Evolutionary conservation across 2,888 invertebrate genomes (phyloP), one percentile per base, ranked within the genome.

Genomic region (Schrankia costaestrigalis): DNA sequence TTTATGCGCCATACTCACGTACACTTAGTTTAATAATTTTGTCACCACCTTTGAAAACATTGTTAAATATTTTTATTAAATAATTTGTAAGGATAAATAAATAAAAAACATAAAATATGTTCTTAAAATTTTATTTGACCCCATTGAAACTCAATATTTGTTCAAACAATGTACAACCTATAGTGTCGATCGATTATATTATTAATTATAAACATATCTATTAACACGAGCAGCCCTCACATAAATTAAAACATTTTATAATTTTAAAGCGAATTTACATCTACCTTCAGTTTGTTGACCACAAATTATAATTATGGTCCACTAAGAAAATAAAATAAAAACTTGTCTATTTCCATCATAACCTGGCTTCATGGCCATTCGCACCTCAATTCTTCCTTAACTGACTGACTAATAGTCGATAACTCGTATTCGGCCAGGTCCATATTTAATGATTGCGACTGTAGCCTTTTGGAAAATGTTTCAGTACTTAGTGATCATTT

Each of bases 91-190:
- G 42, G 46, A 31, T 22, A 26, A 18, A 29, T 27, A 8, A 54
- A 47, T 47, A 44, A 60, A 56, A 53, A 25, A 18, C 34, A 29
- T 9, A 32, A 34, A 24, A 38, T 65, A 73, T 65, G 65, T 79
- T 83, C 82, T 85, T 84, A 82, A 78, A 83, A 69, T 80, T 86
- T 84, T 85, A 85, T 86, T 85, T 82, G 84, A 83, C 82, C 79
- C 80, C 82, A 81, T 78, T 72, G 66, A 83, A 82, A 86, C 80
- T 81, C 75, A 84, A 75, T 71, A 75, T 62, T 78, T 66, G 56
- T 76, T 68, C 71, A 79, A 83, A 84, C 78, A 79, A 76, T 78
- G 58, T 82, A 82, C 81, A 83, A 80, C 77, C 79, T 77, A 78
- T 69, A 64, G 61, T 71, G 68, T 74, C 64, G 69, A 73, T 70